Evolutionary conservation across 2,797 vertebrate genomes (phyloP), one percentile per base, ranked within the genome.

Genomic region (Champsocephalus gunnari): DNA sequence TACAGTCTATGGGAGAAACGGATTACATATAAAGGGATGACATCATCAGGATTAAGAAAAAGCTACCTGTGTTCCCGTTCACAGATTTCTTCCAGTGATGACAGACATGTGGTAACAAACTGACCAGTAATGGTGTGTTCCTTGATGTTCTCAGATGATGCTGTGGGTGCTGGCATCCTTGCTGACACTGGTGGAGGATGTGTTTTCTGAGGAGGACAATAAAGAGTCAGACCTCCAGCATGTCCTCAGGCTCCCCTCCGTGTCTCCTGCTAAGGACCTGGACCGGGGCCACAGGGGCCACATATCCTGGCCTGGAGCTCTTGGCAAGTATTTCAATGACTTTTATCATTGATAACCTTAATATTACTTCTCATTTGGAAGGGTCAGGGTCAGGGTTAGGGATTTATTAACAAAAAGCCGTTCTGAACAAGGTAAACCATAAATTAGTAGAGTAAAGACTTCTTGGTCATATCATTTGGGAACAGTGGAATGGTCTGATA

Each of bases 101-200:
- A 38, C 34, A 38, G 34, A 38, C 2, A 38, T 8, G 28, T 28
- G 28, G 28, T 28, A 28, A 28, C 48, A 11, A 47, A 10, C 32
- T 66, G 60, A 57, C 21, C 32, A 66, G 50, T 61, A 11, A 49
- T 49, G 19, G 9, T 54, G 54, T 64, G 49, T 49, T 60, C 12
- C 45, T 63, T 55, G 56, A 9, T 85, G 12, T 48, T 53, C 32
- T n/a, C 80, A 95, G 94, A 88, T 93, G 82, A 87, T 91, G 77
- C 79, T 95, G 77, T 92, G 93, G 86, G 58, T 93, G 65, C 69
- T 88, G 66, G 85, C 86, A 1, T 87, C 88, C 51, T 77, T 94
- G 71, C 73, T 94, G 72, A 74, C 82, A 44, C 69, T 92, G 56
- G 90, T 82, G 61, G 90, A 92, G 49, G 89, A 85, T 58, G 88